phyloP scores from a whole-genome alignment of 2,888 invertebrate species.

The Cepaea hortensis region DNA sequence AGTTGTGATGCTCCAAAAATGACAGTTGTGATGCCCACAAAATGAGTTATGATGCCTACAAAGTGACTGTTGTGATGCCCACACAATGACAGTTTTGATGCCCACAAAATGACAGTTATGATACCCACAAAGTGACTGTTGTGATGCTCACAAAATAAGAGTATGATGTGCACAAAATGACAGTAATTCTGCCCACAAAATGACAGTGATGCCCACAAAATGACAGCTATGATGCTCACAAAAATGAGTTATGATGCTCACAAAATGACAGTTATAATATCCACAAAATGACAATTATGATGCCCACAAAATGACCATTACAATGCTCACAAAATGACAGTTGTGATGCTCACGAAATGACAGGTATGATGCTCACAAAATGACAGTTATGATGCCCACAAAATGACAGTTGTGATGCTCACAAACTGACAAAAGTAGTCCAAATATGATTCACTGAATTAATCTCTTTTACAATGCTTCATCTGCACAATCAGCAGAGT shows the following conservation, averaged over 20 bases:
- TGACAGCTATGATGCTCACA: too few relatives aligned
- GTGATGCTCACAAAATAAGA: too few relatives aligned
- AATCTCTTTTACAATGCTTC: not conserved
- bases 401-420: not conserved
- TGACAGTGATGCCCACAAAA: not conserved
- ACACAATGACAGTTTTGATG: not conserved
- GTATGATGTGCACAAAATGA: not conserved
- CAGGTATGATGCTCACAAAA: too few relatives aligned
- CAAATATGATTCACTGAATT: not conserved
- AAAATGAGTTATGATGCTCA: too few relatives aligned
- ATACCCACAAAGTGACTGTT: not conserved
- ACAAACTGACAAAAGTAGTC: not conserved
- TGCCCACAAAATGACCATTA: not conserved
- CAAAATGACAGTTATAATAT: too few relatives aligned
- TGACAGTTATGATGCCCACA: too few relatives aligned
- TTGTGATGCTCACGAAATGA: not conserved
- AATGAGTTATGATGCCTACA: not conserved
- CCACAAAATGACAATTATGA: too few relatives aligned
- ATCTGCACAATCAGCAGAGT: not conserved
- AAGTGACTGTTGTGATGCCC: not conserved
- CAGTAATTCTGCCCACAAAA: not conserved
- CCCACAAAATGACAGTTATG: not conserved
- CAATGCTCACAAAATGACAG: not conserved
- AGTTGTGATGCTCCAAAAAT: not conserved
- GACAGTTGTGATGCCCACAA: not conserved